These are phyloP conservation scores for Horisme vitalbata DNA, from an alignment of 2,888 invertebrate genomes.

Conservation along the genomic window DNA sequence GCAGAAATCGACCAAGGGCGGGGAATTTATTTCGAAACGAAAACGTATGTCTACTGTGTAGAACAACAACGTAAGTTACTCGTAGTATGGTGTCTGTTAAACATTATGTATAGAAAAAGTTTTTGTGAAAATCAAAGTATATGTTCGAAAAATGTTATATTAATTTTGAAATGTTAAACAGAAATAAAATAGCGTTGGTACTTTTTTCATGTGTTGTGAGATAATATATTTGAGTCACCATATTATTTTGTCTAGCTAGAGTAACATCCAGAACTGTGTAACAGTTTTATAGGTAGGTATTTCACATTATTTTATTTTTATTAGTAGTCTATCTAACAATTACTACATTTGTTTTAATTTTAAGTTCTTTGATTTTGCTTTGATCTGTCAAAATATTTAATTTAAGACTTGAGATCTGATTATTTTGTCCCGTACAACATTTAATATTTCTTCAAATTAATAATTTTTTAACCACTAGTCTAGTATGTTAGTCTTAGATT, in stretches of 20 bases:
- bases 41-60: slow-evolving; percentile 81
- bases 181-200: slow-evolving; percentile 32
- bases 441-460: slow-evolving; percentile 37
- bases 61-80: slow-evolving; percentile 71
- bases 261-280: slow-evolving; percentile 66
- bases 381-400: slow-evolving; percentile 72
- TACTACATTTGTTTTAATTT: slow-evolving; percentile 67
- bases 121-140: not conserved
- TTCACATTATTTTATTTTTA: slow-evolving; percentile 68
- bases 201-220: slow-evolving; percentile 62
- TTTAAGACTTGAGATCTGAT: slow-evolving; percentile 66
- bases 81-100: slow-evolving; percentile 60
- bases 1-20: slow-evolving; percentile 54
- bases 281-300: slow-evolving; percentile 75
- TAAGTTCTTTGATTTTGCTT: slow-evolving; percentile 81
- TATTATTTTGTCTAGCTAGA: slow-evolving; percentile 47
- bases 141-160: not conserved
- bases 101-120: slow-evolving; percentile 22
- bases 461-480: slow-evolving; percentile 29
- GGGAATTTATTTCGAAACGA: slow-evolving; percentile 80
- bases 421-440: slow-evolving; percentile 51
- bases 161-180: slow-evolving; percentile 2
- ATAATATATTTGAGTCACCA: slow-evolving; percentile 51
- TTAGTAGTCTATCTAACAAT: slow-evolving; percentile 74
- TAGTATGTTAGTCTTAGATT: slow-evolving; percentile 10